phyloP scores from a whole-genome alignment of 2,113 vertebrate genomes.

The Eurypyga helias region DNA sequence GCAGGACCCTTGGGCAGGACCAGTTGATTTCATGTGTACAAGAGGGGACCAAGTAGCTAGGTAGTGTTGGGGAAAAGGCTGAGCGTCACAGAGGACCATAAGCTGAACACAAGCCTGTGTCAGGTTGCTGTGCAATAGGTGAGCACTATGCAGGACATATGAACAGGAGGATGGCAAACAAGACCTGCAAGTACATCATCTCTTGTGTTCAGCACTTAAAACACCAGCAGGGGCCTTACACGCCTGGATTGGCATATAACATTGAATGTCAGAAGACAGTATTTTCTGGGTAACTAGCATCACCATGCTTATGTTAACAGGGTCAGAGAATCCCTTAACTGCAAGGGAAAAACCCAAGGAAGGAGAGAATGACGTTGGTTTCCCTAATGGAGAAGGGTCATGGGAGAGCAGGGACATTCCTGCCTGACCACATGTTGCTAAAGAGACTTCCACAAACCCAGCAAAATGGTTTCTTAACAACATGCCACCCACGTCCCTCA shows the following conservation, averaged over 20 bases:
- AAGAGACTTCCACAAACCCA: not conserved
- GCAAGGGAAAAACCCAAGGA: not conserved
- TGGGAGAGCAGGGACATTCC: not conserved
- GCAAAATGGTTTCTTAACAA: not conserved
- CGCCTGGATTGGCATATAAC: not conserved
- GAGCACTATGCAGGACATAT: not conserved
- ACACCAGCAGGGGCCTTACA: too few species aligned
- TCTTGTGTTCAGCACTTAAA: fast-evolving
- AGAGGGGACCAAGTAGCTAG: not conserved
- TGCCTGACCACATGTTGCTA: not conserved
- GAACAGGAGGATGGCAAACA: not conserved
- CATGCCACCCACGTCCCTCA: fast-evolving
- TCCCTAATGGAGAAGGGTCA: not conserved
- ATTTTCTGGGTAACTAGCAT: not conserved
- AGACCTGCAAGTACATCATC: not conserved
- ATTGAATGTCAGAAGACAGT: not conserved
- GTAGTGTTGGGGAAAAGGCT: not conserved
- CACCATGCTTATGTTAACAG: fast-evolving
- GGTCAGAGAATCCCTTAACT: not conserved
- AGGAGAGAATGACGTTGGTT: not conserved
- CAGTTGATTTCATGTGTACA: not conserved
- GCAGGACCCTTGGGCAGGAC: not conserved
- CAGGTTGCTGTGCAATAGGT: not conserved
- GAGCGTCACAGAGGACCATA: not conserved
- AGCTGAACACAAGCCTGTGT: not conserved